A percentile compares a stretch with the other conserved stretches of the same genome.
These are phyloP conservation scores for Oreohelix idahoensis DNA, from an alignment of 1,140 invertebrate species.

Conservation along the genomic window DNA sequence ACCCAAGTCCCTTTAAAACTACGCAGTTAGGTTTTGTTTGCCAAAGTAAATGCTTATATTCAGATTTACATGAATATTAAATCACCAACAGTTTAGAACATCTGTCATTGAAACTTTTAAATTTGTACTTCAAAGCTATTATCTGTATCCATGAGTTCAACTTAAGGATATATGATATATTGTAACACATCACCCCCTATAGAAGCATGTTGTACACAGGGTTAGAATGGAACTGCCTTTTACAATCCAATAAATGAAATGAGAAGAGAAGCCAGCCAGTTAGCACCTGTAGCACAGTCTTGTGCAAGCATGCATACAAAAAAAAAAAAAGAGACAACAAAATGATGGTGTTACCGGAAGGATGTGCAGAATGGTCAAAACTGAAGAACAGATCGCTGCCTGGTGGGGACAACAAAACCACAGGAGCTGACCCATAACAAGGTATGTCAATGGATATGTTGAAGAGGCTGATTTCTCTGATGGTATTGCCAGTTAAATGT, in stretches of 20 bases:
- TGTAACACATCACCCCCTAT: neutral
- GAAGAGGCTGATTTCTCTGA: too few species aligned
- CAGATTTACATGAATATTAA: too few species aligned
- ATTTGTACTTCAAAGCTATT: too few species aligned
- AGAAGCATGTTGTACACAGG: neutral
- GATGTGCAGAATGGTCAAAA: conserved; percentile 2
- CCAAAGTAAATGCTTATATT: too few species aligned
- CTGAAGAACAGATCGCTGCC: neutral
- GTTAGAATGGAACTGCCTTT: neutral
- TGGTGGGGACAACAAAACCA: conserved; percentile 27
- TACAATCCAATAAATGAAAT: neutral
- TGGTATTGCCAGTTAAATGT: too few species aligned
- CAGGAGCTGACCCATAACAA: too few species aligned
- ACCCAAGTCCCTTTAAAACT: too few species aligned
- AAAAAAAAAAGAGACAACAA: neutral
- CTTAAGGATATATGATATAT: neutral
- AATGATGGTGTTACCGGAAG: conserved; percentile 31
- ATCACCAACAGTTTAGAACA: too few species aligned
- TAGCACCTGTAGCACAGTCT: conserved; percentile 1
- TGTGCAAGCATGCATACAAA: conserved; percentile 32
- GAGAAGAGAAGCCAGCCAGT: neutral
- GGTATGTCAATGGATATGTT: too few species aligned
- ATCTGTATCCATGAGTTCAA: neutral
- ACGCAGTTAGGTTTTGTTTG: too few species aligned
- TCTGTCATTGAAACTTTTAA: too few species aligned